Evolutionary conservation across 2,113 vertebrate species (phyloP), one percentile per base, ranked within the genome.

Genomic region (Megaceryle torquata): DNA sequence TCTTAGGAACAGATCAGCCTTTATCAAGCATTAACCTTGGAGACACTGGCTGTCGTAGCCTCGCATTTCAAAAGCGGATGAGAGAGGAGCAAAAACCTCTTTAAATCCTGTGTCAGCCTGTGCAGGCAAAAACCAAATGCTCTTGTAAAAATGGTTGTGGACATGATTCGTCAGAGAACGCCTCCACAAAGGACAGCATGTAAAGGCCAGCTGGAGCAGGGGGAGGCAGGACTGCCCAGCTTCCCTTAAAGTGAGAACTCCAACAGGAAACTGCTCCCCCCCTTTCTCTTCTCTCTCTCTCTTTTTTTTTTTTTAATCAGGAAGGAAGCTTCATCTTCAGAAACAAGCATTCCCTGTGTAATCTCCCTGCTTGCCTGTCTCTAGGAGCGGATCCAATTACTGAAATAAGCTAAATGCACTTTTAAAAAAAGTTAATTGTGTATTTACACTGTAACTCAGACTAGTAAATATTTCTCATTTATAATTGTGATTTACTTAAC

Each of bases 291-390:
- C 11, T 63, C 21, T 68, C 15, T 25, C 14, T 26, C 2, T 41
- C 28, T 31, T 10, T n/a, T n/a, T 60, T 39, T 41, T 28, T 21
- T 35, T 88, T 48, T 3, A 64, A 88, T 71, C 92, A 91, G 91
- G 95, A 93, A 94, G 77, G 90, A 97, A 94, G 86, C 69, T 91
- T 63, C 94, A 89, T 92, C 83, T 92, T 92, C 83, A 92, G 76
- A 69, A 96, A 91, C 56, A 82, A 95, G 71, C 74, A 70, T 85
- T 88, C 48, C 83, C 92, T 71, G 83, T 82, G 80, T 75, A 57
- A 86, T 94, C 90, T 92, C 65, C 72, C 82, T 50, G 68, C 81
- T 29, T 82, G 92, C 65, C 74, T 68, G 74, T 70, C 64, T 70
- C 59, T 53, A 93, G 78, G 71, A 91, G 76, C 0, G 0, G 43